A percentile compares a stretch with the other conserved stretches of the same genome.
Conservation (phyloP, 1,140 invertebrate genomes). For the Drosophila repleta region DNA sequence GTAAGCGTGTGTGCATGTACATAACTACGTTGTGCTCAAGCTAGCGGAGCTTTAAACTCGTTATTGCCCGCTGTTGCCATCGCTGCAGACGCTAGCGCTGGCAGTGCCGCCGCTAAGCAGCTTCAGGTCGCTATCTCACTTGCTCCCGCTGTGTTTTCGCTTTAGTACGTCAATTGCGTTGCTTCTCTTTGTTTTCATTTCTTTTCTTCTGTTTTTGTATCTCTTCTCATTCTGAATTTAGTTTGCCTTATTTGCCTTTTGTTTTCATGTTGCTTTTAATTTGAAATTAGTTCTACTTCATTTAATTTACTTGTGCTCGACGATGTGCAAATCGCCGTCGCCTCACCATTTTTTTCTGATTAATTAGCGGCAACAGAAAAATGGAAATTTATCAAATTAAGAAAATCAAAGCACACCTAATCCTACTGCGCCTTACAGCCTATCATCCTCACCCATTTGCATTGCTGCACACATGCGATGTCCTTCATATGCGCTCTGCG, state of each 20-base stretch:
- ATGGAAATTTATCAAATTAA: neutral
- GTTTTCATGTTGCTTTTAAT: slow-evolving; percentile 64
- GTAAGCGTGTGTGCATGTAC: neutral
- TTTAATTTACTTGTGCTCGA: slow-evolving; percentile 49
- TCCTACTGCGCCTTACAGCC: slow-evolving; percentile 29
- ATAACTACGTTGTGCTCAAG: slow-evolving; percentile 48
- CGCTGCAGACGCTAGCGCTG: slow-evolving; percentile 25
- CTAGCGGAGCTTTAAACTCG: slow-evolving; percentile 76
- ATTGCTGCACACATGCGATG: slow-evolving; percentile 34
- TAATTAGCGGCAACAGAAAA: slow-evolving; percentile 38
- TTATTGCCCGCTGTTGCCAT: slow-evolving; percentile 53
- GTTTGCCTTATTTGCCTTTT: slow-evolving; percentile 21
- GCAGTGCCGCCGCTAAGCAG: slow-evolving; percentile 52
- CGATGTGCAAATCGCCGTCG: slow-evolving; percentile 46
- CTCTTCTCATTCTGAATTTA: slow-evolving; percentile 24
- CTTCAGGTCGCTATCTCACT: slow-evolving; percentile 41
- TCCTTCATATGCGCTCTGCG: slow-evolving; percentile 42
- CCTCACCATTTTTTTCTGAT: slow-evolving; percentile 40
- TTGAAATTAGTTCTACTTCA: slow-evolving; percentile 65
- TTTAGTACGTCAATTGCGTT: slow-evolving; percentile 23
- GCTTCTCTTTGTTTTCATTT: slow-evolving; percentile 9
- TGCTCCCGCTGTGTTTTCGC: slow-evolving; percentile 12
- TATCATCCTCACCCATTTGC: slow-evolving; percentile 13
- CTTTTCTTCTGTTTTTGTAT: neutral
- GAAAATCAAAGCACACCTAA: slow-evolving; percentile 29